Base-by-base conservation (phyloP, 2,888 invertebrate genomes). In the Melipona bicolor region DNA sequence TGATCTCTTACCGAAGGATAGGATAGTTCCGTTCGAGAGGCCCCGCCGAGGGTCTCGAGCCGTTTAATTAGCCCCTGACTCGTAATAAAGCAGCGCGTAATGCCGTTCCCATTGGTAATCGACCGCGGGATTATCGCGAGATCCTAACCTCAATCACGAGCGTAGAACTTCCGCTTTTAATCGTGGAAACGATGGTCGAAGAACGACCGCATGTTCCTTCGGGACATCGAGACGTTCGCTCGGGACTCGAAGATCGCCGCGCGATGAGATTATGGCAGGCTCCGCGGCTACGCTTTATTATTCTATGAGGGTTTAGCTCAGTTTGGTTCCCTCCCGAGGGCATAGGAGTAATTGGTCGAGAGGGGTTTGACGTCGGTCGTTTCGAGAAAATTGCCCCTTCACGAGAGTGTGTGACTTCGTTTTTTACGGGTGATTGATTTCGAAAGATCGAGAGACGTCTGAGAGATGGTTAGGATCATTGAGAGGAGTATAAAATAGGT, bases 21-120 rank as follows among this genome's bases (percentile, higher is more conserved):
- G 36, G 3, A 32, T 49, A 5, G 24, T 50, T 36, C 79, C 36
- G 75, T 73, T 82, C 71, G 32, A 32, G 81, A 81, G 85, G 24
- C 19, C 36, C 43, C n/a, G 17, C 80, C 32, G 32, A 32, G 67
- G 59, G 70, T 82, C 81, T 76, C 84, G 77, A 83, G 75, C 78
- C 77, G 74, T 85, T 89, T 88, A 85, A 88, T 89, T 89, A 89
- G 72, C 74, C 56, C 27, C n/a, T 11, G 50, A 17, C 62, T 64
- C 15, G 64, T 79, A 89, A 88, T 86, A 87, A 81, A 84, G 76
- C 85, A 79, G 64, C 27, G 64, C 67, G 36, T 69, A 81, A 86
- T 81, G 79, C 59, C 77, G 73, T 74, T 81, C 65, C 71, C 71
- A 78, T 81, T 86, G 79, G 77, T 84, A 80, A 72, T 87, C 77